Percentiles rank a stretch among this genome's conserved stretches.
Conservation (phyloP, 2,113 vertebrate genomes). For the Erinaceus europaeus region DNA sequence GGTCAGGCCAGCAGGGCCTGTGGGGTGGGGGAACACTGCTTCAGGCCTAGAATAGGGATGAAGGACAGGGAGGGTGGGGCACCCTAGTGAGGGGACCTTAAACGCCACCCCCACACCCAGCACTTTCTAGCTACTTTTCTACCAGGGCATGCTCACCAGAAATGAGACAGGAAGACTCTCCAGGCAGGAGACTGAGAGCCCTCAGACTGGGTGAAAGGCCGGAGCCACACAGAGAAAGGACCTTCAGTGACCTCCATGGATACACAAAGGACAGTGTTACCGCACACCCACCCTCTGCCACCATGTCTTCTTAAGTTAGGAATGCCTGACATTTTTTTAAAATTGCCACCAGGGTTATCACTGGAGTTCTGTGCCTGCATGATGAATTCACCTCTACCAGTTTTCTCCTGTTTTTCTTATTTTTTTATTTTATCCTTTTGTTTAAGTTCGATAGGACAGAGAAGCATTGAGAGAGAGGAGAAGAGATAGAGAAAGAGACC, state of each 20-base stretch:
- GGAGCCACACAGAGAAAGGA: neutral
- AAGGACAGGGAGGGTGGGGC: neutral
- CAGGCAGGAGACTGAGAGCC: neutral
- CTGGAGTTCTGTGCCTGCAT: neutral
- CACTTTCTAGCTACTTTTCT: neutral
- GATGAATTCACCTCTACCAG: neutral
- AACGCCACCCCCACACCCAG: rapidly evolving
- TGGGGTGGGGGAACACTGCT: neutral
- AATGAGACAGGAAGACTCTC: neutral
- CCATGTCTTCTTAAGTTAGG: rapidly evolving
- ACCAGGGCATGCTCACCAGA: neutral
- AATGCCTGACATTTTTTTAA: neutral
- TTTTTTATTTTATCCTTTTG: too few relatives aligned
- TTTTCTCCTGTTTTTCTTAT: too few relatives aligned
- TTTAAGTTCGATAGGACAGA: neutral
- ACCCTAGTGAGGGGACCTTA: neutral
- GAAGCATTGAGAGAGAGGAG: neutral
- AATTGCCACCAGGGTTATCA: too few relatives aligned
- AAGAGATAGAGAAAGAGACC: too few relatives aligned
- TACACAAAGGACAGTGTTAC: neutral
- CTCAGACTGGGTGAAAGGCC: too few relatives aligned
- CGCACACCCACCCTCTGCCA: neutral
- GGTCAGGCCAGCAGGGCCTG: neutral
- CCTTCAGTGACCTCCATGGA: too few relatives aligned
- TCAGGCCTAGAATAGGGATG: neutral